Conservation (phyloP, 2,797 vertebrate species). For the Pipistrellus pipistrellus region DNA sequence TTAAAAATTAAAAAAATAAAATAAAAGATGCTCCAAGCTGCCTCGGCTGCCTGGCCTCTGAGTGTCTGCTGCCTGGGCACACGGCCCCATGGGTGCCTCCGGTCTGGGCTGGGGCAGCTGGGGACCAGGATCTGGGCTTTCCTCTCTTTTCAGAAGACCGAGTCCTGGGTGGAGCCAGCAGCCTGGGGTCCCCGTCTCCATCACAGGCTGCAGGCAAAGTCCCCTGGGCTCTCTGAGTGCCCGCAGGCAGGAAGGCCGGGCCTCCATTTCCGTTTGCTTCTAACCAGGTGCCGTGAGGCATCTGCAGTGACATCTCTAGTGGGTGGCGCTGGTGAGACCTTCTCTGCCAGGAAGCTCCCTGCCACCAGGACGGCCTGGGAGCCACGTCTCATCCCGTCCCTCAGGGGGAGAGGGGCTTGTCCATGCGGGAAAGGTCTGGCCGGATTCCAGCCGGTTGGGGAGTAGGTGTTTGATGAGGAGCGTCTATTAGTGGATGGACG, state of each 20-base stretch:
- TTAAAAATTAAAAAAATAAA: too few species aligned
- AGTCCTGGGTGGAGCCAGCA: not conserved
- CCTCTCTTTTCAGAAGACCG: not conserved
- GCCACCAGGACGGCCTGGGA: not conserved
- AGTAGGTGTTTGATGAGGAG: not conserved
- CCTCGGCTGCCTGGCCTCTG: not conserved
- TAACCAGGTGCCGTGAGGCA: rapidly evolving
- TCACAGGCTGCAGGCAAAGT: not conserved
- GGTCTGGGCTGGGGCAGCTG: not conserved
- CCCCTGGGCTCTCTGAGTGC: not conserved
- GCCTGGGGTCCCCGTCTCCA: not conserved
- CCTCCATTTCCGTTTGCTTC: not conserved
- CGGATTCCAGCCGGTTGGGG: too few species aligned
- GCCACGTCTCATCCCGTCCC: not conserved
- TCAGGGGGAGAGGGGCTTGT: not conserved
- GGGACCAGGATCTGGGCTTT: not conserved
- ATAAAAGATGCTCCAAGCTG: not conserved
- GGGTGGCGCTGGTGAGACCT: not conserved
- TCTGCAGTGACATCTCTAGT: too few species aligned
- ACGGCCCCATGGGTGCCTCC: not conserved
- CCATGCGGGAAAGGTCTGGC: not conserved
- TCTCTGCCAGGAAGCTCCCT: not conserved
- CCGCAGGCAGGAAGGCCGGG: not conserved
- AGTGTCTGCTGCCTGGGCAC: not conserved
- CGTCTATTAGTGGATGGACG: not conserved